Base-by-base conservation (phyloP, 2,797 vertebrate species). In the Pelobates cultripes region DNA sequence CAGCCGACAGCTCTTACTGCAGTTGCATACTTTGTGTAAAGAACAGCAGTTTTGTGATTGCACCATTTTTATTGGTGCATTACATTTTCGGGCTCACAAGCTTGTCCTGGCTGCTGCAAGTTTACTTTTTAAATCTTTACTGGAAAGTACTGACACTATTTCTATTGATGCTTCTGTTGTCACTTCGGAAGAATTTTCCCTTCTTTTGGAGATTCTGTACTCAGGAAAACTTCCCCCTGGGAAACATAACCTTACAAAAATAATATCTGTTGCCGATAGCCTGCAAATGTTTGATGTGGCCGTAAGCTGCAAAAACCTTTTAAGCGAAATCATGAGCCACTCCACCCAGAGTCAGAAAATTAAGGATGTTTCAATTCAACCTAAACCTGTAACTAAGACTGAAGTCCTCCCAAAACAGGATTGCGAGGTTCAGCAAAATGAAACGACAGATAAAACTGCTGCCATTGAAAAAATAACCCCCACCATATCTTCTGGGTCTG, bases 231-330 rank as follows among this genome's bases (percentile, higher is more conserved):
- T 98, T 41, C 94, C 95, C 0, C 81, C 93, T 5, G 95, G 96
- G 67, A 97, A 97, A 83, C 95, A 96, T 90, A 96, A 95, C 85
- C 94, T 97, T 76, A 94, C 93, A 73, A 93, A 94, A 75, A 90
- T 96, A 41, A 92, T 96, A 15, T 93, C 95, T 0, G 86, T 95
- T 0, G 96, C 97, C 0, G 95, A 96, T 89, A 96, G 93, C 88
- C 92, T 98, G 70, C 96, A 97, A 91, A 97, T 97, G 96, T 97
- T 96, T 14, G 95, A 98, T 3, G 93, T 97, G 82, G 95, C 96
- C 0, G 92, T 96, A 0, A 93, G 96, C 12, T 97, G 96, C 85
- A 97, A 96, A 86, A 96, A 93, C 40, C 92, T 97, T 77, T 93
- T 97, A 71, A 91, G 90, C 68, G 93, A 88, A 63, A 91, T 98